Conservation (phyloP, 2,113 vertebrate species). For the Callionymus lyra region DNA sequence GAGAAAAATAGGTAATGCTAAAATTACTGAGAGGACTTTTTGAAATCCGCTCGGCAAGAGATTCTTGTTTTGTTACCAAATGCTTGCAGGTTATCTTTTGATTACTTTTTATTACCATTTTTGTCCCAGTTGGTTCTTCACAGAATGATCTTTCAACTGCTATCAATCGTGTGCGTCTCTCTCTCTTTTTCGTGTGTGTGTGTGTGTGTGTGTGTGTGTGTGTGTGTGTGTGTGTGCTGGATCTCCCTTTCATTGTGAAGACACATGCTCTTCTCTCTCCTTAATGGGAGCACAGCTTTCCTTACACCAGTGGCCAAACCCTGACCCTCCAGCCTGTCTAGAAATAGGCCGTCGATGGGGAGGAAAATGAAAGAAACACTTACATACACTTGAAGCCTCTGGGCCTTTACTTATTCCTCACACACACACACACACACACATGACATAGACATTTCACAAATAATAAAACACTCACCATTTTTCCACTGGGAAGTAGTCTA, state of each 20-base stretch:
- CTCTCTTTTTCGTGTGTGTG: too few species aligned
- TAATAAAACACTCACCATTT: too few species aligned
- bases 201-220: constrained; percentile 40
- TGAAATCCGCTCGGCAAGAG: too few species aligned
- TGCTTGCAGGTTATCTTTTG: constrained; percentile 9
- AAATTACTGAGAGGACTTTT: too few species aligned
- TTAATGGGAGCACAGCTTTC: constrained; percentile 64
- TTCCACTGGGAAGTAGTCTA: constrained; percentile 36
- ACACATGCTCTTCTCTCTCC: constrained; percentile 34
- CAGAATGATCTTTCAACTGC: constrained; percentile 1
- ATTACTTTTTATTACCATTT: constrained; percentile 1
- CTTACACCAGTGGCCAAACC: constrained; percentile 66
- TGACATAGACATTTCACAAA: background rate
- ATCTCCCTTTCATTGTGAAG: constrained; percentile 42
- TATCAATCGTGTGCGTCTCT: too few species aligned
- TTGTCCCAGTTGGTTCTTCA: background rate
- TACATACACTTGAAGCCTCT: constrained; percentile 44
- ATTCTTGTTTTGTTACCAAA: too few species aligned
- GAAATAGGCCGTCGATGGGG: constrained; percentile 64
- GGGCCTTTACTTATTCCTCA: too few species aligned
- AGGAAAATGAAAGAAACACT: constrained; percentile 48
- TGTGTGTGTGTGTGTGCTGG: constrained; percentile 33
- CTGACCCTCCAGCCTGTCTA: constrained; percentile 65
- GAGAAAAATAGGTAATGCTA: too few species aligned
- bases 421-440: constrained; percentile 17